A percentile compares a stretch with the other conserved stretches of the same genome.
phyloP scores from a whole-genome alignment of 2,888 invertebrate species.

The Tachystola acroxantha region DNA sequence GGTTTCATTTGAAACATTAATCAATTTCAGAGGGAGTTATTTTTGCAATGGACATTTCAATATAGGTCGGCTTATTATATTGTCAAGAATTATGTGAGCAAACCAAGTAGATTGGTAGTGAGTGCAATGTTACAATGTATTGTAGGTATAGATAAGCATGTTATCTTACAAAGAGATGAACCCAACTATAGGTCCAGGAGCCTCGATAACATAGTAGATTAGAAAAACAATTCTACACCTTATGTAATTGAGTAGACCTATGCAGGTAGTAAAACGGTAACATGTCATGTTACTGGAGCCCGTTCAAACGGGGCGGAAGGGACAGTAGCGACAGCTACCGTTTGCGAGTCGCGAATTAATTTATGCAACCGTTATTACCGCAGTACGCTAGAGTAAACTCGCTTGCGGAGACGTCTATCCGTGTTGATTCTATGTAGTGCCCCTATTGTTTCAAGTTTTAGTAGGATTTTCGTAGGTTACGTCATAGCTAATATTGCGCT shows the following conservation, averaged over 20 bases:
- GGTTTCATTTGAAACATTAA: background rate
- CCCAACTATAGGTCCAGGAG: no score
- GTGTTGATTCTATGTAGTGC: conserved; percentile 2
- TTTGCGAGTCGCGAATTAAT: conserved; percentile 11
- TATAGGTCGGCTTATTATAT: no score
- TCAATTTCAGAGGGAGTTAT: background rate
- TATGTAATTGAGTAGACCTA: no score
- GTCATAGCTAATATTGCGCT: no score
- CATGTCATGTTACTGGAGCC: conserved; percentile 4
- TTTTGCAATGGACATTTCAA: conserved; percentile 1
- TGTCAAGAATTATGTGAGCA: no score
- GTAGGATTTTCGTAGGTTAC: background rate
- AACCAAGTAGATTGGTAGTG: no score
- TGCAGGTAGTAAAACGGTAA: background rate
- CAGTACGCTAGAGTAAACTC: conserved; percentile 10
- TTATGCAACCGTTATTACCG: conserved; percentile 16
- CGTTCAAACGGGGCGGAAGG: conserved; percentile 6
- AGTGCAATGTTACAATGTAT: no score
- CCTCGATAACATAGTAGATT: no score
- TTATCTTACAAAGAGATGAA: no score
- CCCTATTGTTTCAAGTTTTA: conserved; percentile 1
- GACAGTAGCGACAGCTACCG: conserved; percentile 10
- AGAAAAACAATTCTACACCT: no score
- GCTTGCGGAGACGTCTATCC: conserved; percentile 5
- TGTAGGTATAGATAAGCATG: no score